Conservation (phyloP, 2,888 invertebrate species). For the Syrphus vitripennis region DNA sequence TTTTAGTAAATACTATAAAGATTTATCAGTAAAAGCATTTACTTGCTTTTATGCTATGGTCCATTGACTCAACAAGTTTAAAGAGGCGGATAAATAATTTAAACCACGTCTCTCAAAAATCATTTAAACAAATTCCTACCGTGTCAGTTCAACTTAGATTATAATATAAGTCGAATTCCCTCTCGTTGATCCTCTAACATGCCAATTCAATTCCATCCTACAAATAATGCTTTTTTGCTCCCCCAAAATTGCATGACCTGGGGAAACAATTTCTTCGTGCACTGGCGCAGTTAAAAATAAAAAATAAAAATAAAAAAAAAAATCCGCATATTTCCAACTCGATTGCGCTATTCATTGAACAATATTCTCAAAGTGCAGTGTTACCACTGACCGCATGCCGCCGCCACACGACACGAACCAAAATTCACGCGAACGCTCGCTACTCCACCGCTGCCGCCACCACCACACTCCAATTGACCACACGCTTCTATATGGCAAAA, state of each 20-base stretch:
- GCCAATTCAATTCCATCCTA: conserved; percentile 24
- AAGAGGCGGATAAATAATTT: conserved; percentile 1
- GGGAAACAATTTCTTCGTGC: conserved; percentile 51
- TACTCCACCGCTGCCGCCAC: background rate
- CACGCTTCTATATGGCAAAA: conserved; percentile 27
- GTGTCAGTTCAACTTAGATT: conserved; percentile 21
- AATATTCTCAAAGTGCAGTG: conserved; percentile 35
- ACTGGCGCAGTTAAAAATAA: background rate
- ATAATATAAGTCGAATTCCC: conserved; percentile 21
- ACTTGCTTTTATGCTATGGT: too few species aligned
- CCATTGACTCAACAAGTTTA: background rate
- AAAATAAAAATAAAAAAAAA: background rate
- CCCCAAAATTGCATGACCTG: conserved; percentile 59
- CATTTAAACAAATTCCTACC: conserved; percentile 28
- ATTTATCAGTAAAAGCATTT: too few species aligned
- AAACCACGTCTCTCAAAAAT: conserved; percentile 19
- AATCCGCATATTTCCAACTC: conserved; percentile 32
- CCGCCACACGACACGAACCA: conserved; percentile 51
- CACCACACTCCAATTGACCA: conserved; percentile 35
- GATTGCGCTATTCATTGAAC: conserved; percentile 39
- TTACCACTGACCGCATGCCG: conserved; percentile 43
- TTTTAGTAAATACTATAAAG: too few species aligned
- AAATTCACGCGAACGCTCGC: conserved; percentile 43
- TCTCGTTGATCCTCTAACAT: conserved; percentile 14
- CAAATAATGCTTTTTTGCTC: conserved; percentile 10